Percentiles rank a stretch among this genome's conserved stretches.
Evolutionary conservation across 2,797 vertebrate species (phyloP).

Genomic region (Platalea minor): DNA sequence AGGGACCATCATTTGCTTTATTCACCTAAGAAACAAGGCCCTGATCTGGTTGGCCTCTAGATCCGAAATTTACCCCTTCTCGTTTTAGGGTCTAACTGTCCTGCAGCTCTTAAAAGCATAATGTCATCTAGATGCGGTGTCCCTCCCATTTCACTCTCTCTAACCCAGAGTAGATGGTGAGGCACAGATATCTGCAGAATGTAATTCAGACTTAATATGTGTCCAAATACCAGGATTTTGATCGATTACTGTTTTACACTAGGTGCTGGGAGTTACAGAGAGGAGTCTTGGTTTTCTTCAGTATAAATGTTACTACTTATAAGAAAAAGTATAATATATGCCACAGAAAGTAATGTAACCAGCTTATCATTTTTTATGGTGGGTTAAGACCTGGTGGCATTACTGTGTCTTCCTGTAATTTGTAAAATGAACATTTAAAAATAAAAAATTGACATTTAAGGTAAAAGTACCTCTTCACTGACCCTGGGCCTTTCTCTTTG

Average conservation of each 20-base stretch:
- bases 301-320: neutral
- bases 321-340: neutral
- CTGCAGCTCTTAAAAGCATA: neutral
- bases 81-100: neutral
- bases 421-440: neutral
- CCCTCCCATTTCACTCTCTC: neutral
- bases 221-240: neutral
- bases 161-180: neutral
- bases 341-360: neutral
- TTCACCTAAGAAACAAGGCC: neutral
- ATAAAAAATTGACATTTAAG: neutral
- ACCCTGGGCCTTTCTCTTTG: neutral
- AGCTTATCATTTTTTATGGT: neutral
- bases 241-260: neutral
- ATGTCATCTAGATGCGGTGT: rapidly evolving
- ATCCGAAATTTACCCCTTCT: neutral
- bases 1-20: neutral
- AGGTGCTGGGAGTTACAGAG: neutral
- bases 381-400: neutral
- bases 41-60: neutral
- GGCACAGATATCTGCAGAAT: neutral
- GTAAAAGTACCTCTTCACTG: neutral
- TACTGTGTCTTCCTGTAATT: neutral
- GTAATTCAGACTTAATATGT: neutral
- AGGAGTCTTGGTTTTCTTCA: neutral